Evolutionary conservation across 2,113 vertebrate species (phyloP), one percentile per base, ranked within the genome.

Genomic region (Oryzias curvinotus): DNA sequence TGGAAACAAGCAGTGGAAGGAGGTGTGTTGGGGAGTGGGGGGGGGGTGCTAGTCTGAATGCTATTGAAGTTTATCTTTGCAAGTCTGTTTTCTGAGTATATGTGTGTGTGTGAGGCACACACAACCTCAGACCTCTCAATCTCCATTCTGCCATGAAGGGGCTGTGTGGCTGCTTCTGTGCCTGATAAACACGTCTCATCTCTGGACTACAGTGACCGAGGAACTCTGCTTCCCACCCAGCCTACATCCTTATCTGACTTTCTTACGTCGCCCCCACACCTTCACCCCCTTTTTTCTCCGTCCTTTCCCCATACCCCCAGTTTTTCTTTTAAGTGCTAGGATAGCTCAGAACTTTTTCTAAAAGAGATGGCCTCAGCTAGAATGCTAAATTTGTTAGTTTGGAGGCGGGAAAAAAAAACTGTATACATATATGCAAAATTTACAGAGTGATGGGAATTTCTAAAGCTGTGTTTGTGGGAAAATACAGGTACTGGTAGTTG

Each of bases 141-240:
- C 89, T 89, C 85, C 65, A 48, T 75, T 71, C 87, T 79, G 67
- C 85, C 88, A 85, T 89, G 80, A 88, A 85, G 85, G 76, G 63
- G 83, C 73, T 87, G 78, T 80, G 75, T 90, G 83, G 83, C 82
- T 60, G 84, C 64, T 72, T 86, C 71, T 79, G 79, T 75, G 85
- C 63, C 85, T 71, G 88, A 91, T 91, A 91, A 90, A 87, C 72
- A 77, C 10, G 64, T 69, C 75, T 87, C 83, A 81, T 90, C 82
- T 89, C 62, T 64, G 78, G 75, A 70, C 71, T 71, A 60, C 84
- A 76, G 68, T 67, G 57, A 78, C 73, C 59, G 74, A 28, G 23
- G 36, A 57, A 62, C 71, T 68, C 71, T 73, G 66, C 71, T 72
- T 84, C 74, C 79, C 77, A 78, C 67, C 23, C 75, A 54, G 80